Conservation (phyloP, 2,888 invertebrate genomes). For the Idaea dimidiata region DNA sequence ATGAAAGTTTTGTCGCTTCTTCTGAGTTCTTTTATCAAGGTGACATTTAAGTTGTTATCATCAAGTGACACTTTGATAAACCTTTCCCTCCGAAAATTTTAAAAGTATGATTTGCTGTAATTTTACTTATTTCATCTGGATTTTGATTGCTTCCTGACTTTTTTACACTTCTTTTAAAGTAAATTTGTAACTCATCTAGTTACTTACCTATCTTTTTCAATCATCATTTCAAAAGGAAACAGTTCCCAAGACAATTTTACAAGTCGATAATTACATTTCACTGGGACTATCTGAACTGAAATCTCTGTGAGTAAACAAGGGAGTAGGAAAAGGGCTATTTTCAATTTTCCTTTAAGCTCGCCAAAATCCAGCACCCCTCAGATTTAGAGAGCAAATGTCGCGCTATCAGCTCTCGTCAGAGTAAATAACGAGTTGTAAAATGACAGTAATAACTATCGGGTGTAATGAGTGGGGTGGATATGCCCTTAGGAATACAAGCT, state of each 20-base stretch:
- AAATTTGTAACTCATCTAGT: not conserved
- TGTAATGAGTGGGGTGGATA: slow-evolving; percentile 77
- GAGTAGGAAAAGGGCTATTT: slow-evolving; percentile 58
- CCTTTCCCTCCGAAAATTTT: slow-evolving; percentile 27
- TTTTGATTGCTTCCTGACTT: slow-evolving; percentile 18
- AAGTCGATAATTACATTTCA: slow-evolving; percentile 26
- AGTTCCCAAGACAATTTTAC: slow-evolving; percentile 13
- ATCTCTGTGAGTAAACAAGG: slow-evolving; percentile 42
- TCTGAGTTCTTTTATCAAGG: slow-evolving; percentile 42
- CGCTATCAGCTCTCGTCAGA: slow-evolving; percentile 76
- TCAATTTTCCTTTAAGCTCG: slow-evolving; percentile 69
- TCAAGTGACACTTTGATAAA: slow-evolving; percentile 46
- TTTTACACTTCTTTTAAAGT: not conserved
- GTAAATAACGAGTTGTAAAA: slow-evolving; percentile 82
- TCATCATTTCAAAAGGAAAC: slow-evolving; percentile 23
- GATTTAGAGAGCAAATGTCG: slow-evolving; percentile 73
- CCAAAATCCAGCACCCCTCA: slow-evolving; percentile 68
- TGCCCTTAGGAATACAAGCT: slow-evolving; percentile 74
- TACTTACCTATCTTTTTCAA: not conserved
- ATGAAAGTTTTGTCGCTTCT: slow-evolving; percentile 52
- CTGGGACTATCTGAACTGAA: slow-evolving; percentile 35
- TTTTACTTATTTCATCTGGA: slow-evolving; percentile 11
- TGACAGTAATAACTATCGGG: slow-evolving; percentile 79
- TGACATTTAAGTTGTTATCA: slow-evolving; percentile 55
- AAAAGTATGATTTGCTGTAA: slow-evolving; percentile 29